Conservation (phyloP, 2,888 invertebrate genomes). For the Blastobasis adustella region DNA sequence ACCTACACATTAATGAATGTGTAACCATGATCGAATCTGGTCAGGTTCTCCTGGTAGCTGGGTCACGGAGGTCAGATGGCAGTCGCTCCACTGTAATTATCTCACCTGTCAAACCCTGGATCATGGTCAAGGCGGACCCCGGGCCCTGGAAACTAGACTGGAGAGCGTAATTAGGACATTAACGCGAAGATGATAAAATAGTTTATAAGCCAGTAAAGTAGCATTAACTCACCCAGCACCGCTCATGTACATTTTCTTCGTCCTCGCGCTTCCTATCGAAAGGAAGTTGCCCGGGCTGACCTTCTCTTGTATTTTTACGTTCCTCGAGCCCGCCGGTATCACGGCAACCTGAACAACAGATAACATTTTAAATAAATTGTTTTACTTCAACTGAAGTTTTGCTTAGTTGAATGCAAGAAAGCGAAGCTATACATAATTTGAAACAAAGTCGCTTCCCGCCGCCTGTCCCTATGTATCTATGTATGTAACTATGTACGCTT, state of each 20-base stretch:
- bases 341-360: slow-evolving; percentile 72
- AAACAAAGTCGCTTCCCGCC: no score
- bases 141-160: background rate
- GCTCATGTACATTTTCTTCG: slow-evolving; percentile 84
- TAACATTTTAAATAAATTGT: background rate
- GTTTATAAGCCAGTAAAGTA: no score
- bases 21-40: no score
- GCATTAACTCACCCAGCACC: slow-evolving; percentile 78
- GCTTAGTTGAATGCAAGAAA: background rate
- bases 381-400: background rate
- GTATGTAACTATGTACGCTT: no score
- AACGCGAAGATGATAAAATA: background rate
- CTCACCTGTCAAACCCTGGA: background rate
- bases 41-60: no score
- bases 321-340: slow-evolving; percentile 86
- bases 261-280: slow-evolving; percentile 82
- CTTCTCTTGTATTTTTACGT: slow-evolving; percentile 85
- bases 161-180: background rate
- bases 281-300: slow-evolving; percentile 85
- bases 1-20: no score
- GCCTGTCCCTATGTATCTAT: no score
- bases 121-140: background rate
- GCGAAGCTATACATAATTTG: no score
- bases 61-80: no score
- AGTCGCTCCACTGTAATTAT: no score